Conservation (phyloP, 2,888 invertebrate genomes). For the Alloscopus bannaensis region DNA sequence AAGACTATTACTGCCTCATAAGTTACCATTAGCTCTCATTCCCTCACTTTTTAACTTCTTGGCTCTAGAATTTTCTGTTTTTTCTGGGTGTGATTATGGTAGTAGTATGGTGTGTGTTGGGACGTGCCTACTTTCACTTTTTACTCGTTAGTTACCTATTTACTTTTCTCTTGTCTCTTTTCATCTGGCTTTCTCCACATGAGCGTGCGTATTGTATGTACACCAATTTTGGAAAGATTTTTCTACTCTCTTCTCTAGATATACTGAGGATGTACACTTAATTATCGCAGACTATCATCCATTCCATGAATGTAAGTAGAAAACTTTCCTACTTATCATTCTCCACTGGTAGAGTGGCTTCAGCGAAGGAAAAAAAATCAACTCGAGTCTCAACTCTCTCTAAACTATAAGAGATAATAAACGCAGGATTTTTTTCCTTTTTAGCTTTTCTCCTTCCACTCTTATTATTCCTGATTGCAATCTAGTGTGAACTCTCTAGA, state of each 20-base stretch:
- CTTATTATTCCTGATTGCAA: constrained; percentile 18
- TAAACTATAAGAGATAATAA: constrained; percentile 5
- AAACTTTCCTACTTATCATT: constrained; percentile 32
- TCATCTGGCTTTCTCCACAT: too few relatives aligned
- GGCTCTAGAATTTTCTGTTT: constrained; percentile 9
- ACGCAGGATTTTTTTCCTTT: constrained; percentile 1
- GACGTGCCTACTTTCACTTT: constrained; percentile 34
- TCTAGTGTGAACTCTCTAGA: too few relatives aligned
- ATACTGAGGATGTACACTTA: constrained; percentile 41
- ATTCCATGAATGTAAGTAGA: neutral
- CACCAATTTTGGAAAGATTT: too few relatives aligned
- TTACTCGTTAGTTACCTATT: constrained; percentile 40
- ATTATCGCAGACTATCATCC: constrained; percentile 20
- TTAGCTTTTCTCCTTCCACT: too few relatives aligned
- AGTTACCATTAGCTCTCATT: constrained; percentile 50
- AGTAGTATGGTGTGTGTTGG: constrained; percentile 19
- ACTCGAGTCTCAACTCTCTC: neutral
- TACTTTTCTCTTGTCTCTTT: constrained; percentile 21
- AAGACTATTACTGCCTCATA: constrained; percentile 58
- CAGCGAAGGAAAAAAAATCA: constrained; percentile 15
- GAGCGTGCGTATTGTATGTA: too few relatives aligned
- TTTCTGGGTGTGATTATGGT: too few relatives aligned
- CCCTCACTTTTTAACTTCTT: constrained; percentile 17
- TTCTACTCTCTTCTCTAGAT: neutral
- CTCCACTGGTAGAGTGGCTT: constrained; percentile 12